A percentile compares a stretch with the other conserved stretches of the same genome.
Evolutionary conservation across 2,888 invertebrate genomes (phyloP).

Genomic region (Pyrocoelia pectoralis): DNA sequence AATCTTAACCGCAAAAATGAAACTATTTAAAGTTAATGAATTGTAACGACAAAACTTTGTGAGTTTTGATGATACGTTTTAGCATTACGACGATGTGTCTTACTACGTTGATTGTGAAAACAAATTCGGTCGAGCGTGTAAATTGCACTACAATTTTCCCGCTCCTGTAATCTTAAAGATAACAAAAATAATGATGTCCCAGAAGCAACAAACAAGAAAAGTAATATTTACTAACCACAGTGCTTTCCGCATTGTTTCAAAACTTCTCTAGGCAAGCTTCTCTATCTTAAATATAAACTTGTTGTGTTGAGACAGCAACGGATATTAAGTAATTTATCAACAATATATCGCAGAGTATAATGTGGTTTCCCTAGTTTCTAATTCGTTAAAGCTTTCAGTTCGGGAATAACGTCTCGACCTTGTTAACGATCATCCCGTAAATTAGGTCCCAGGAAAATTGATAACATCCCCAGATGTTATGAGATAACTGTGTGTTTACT

Average conservation of each 20-base stretch:
- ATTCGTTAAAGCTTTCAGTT: slow-evolving; percentile 25
- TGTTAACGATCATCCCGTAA: slow-evolving; percentile 27
- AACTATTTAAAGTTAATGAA: too few species aligned
- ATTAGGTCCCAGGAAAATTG: slow-evolving; percentile 13
- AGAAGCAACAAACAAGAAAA: background rate
- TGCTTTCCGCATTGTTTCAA: slow-evolving; percentile 16
- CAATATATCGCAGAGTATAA: slow-evolving; percentile 29
- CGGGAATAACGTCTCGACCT: slow-evolving; percentile 23
- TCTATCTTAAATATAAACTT: slow-evolving; percentile 23
- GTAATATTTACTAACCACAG: background rate
- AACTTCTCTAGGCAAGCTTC: slow-evolving; percentile 21
- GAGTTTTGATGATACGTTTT: too few species aligned
- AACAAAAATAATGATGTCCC: background rate
- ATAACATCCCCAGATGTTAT: slow-evolving; percentile 7
- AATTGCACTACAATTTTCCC: background rate
- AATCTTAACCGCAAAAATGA: background rate
- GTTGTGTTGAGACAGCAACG: slow-evolving; percentile 25
- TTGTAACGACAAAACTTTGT: too few species aligned
- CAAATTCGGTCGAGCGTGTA: too few species aligned
- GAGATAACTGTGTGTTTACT: slow-evolving; percentile 13
- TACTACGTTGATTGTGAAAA: too few species aligned
- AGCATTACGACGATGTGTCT: too few species aligned
- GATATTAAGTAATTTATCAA: slow-evolving; percentile 32
- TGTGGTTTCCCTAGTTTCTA: slow-evolving; percentile 27
- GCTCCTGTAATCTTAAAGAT: background rate